These are phyloP conservation scores for Epinephelus fuscoguttatus DNA, from an alignment of 2,113 vertebrate genomes.

Conservation along the genomic window DNA sequence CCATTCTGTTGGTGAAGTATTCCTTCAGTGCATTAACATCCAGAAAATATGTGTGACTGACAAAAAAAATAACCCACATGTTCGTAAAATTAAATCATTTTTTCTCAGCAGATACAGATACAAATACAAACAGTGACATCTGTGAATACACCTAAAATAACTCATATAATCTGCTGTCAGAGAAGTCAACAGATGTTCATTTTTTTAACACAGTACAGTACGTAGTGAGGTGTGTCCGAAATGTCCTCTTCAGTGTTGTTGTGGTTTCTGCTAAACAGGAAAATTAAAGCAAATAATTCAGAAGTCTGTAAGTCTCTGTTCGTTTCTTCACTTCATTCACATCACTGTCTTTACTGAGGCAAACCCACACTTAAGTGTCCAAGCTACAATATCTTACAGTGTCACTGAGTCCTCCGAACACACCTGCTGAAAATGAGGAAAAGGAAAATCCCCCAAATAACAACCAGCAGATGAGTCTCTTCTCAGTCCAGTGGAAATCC, in stretches of 20 bases:
- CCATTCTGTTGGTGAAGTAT: no score
- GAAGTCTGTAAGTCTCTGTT: slow-evolving; percentile 12
- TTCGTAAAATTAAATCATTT: background rate
- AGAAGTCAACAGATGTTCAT: background rate
- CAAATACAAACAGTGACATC: background rate
- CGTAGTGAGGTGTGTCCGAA: slow-evolving; percentile 23
- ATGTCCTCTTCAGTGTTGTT: slow-evolving; percentile 32
- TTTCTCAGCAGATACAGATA: slow-evolving; percentile 8
- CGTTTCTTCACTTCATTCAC: background rate
- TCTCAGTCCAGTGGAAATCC: slow-evolving; percentile 16
- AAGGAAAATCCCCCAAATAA: background rate
- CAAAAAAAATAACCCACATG: background rate
- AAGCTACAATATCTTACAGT: background rate
- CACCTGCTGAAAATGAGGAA: slow-evolving; percentile 5
- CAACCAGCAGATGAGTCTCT: slow-evolving; percentile 5
- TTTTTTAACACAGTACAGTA: slow-evolving; percentile 25
- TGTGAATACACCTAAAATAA: slow-evolving; percentile 20
- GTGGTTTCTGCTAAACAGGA: background rate
- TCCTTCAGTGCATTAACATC: background rate
- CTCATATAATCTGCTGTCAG: slow-evolving; percentile 4
- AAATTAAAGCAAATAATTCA: slow-evolving; percentile 61
- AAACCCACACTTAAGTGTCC: background rate
- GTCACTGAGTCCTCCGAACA: slow-evolving; percentile 1
- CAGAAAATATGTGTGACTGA: slow-evolving; percentile 4
- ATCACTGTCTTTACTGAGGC: slow-evolving; percentile 1